Evolutionary conservation across 2,113 vertebrate genomes (phyloP).

Genomic region (Odocoileus hemionus): DNA sequence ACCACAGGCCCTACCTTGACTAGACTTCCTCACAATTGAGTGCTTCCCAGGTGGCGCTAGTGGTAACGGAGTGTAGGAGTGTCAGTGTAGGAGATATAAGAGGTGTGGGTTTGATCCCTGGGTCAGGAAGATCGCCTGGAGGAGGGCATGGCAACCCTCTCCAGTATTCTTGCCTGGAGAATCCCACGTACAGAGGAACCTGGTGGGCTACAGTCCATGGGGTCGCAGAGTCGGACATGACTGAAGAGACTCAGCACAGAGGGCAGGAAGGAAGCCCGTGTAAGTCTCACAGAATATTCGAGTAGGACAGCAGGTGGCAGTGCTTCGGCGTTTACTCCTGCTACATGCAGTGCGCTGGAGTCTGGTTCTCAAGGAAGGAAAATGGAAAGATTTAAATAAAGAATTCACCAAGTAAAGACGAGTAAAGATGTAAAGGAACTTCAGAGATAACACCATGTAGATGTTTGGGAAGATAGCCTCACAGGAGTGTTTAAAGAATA

Average conservation of each 20-base stretch:
- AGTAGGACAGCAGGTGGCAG: not conserved
- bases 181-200: not conserved
- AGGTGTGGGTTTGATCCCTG: not conserved
- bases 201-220: not conserved
- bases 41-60: not conserved
- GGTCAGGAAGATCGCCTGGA: not conserved
- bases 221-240: not conserved
- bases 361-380: not conserved
- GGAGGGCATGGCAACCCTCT: not conserved
- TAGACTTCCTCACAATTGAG: not conserved
- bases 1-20: fast-evolving
- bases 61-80: not conserved
- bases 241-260: not conserved
- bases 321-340: not conserved
- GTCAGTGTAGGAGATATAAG: not conserved
- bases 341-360: fast-evolving
- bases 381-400: not conserved
- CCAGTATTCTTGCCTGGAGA: not conserved
- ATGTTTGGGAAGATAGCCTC: not conserved
- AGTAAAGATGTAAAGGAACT: not conserved
- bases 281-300: not conserved
- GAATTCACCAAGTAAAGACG: not conserved
- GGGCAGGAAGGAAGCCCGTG: not conserved
- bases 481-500: not conserved
- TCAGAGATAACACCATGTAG: not conserved